Conservation (phyloP, 2,797 vertebrate genomes). For the Gorsachius magnificus region DNA sequence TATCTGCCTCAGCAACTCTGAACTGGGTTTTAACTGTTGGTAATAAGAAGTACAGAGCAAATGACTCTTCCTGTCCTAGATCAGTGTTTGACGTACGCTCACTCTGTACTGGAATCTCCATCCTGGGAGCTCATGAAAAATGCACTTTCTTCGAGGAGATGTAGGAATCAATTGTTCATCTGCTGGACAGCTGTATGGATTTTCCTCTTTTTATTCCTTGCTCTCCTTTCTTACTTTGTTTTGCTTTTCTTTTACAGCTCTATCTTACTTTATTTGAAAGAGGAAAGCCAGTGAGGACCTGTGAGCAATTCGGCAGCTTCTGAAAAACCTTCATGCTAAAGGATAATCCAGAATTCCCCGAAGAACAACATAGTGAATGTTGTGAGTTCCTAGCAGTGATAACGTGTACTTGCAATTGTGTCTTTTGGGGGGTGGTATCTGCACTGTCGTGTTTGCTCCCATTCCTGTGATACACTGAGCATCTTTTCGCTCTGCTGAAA, state of each 20-base stretch:
- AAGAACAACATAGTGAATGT: slow-evolving; percentile 76
- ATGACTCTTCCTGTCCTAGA: slow-evolving; percentile 3
- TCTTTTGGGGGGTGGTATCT: neutral
- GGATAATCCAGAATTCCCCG: slow-evolving; percentile 57
- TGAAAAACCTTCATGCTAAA: slow-evolving; percentile 70
- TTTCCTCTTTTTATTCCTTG: slow-evolving; percentile 19
- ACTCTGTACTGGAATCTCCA: neutral
- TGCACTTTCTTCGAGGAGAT: slow-evolving; percentile 10
- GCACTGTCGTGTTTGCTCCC: neutral
- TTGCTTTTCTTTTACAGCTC: slow-evolving; percentile 61
- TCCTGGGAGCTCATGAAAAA: slow-evolving; percentile 17
- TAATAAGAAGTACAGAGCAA: neutral
- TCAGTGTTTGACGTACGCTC: neutral
- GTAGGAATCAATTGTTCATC: neutral
- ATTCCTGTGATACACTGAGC: neutral
- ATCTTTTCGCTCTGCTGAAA: neutral
- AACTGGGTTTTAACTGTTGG: slow-evolving; percentile 21
- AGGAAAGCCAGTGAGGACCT: slow-evolving; percentile 53
- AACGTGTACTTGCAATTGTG: neutral
- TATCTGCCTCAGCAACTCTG: neutral
- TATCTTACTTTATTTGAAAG: slow-evolving; percentile 58
- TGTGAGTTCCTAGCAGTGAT: slow-evolving; percentile 72
- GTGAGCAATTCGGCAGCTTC: slow-evolving; percentile 20
- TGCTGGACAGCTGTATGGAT: neutral
- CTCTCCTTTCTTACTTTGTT: slow-evolving; percentile 19